Evolutionary conservation across 2,797 vertebrate genomes (phyloP).

Genomic region (Pitangus sulphuratus): DNA sequence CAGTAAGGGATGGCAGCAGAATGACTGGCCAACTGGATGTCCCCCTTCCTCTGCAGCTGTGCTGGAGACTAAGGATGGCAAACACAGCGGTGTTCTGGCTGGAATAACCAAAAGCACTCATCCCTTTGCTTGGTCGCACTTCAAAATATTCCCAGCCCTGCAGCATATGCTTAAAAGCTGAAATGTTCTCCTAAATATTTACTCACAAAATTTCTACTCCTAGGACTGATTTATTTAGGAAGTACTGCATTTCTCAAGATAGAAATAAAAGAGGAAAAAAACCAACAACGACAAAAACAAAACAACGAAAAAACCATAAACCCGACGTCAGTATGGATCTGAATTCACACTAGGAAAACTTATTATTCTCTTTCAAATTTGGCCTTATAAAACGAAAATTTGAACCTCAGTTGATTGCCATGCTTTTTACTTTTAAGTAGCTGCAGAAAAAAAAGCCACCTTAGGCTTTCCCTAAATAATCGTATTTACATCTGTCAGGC

Average conservation of each 20-base stretch:
- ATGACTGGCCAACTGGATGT: not conserved
- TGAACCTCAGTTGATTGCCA: not conserved
- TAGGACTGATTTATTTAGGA: not conserved
- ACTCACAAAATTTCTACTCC: not conserved
- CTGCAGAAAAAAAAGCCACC: not conserved
- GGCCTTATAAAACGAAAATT: not conserved
- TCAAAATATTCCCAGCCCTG: not conserved
- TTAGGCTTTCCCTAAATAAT: not conserved
- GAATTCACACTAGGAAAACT: not conserved
- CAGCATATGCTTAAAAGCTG: not conserved
- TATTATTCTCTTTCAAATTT: not conserved
- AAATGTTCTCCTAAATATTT: not conserved
- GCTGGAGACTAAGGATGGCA: not conserved
- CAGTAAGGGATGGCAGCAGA: not conserved
- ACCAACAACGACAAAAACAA: fast-evolving
- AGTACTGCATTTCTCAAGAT: not conserved
- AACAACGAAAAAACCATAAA: not conserved
- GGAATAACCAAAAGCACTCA: fast-evolving
- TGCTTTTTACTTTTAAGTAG: not conserved
- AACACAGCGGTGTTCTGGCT: not conserved
- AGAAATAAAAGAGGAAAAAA: not conserved
- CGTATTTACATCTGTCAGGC: slow-evolving; percentile 17
- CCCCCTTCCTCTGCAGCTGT: not conserved
- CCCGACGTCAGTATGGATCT: not conserved
- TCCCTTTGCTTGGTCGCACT: not conserved